These are phyloP conservation scores for Papilio gigon DNA, from an alignment of 2,888 invertebrate species.

Conservation along the genomic window DNA sequence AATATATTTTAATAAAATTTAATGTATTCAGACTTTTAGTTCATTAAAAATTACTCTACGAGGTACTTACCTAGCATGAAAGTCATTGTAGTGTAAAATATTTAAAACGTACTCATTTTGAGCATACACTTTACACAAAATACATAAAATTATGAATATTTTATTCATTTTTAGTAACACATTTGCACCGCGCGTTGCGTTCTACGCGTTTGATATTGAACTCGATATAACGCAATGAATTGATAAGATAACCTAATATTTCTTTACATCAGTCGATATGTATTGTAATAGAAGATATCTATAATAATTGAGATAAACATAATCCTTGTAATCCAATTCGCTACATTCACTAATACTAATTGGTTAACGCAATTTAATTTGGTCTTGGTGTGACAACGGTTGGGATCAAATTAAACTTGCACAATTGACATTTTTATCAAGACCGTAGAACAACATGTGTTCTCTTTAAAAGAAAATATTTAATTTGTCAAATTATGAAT, in stretches of 20 bases:
- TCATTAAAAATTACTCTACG: too few relatives aligned
- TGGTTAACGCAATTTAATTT: not conserved
- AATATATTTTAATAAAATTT: too few relatives aligned
- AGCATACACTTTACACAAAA: slow-evolving; percentile 47
- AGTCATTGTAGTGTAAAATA: slow-evolving; percentile 75
- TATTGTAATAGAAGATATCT: not conserved
- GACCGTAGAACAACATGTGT: not conserved
- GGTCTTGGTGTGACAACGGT: not conserved
- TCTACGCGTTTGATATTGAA: not conserved
- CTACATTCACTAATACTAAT: not conserved
- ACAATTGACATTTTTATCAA: not conserved
- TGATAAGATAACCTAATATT: slow-evolving; percentile 32
- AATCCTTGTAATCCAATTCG: slow-evolving; percentile 12
- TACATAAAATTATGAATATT: slow-evolving; percentile 41
- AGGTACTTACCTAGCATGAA: slow-evolving; percentile 70
- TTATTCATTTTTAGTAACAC: slow-evolving; percentile 24
- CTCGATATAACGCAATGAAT: not conserved
- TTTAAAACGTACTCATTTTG: slow-evolving; percentile 61
- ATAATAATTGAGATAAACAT: slow-evolving; percentile 15
- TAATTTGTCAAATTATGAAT: not conserved
- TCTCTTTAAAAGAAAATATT: not conserved
- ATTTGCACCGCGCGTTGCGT: not conserved
- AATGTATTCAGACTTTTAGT: too few relatives aligned
- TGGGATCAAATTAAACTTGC: too few relatives aligned
- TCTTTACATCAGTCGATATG: not conserved